Evolutionary conservation across 1,140 invertebrate genomes (phyloP), one percentile per base, ranked within the genome.

Genomic region (Liolophura sinensis): DNA sequence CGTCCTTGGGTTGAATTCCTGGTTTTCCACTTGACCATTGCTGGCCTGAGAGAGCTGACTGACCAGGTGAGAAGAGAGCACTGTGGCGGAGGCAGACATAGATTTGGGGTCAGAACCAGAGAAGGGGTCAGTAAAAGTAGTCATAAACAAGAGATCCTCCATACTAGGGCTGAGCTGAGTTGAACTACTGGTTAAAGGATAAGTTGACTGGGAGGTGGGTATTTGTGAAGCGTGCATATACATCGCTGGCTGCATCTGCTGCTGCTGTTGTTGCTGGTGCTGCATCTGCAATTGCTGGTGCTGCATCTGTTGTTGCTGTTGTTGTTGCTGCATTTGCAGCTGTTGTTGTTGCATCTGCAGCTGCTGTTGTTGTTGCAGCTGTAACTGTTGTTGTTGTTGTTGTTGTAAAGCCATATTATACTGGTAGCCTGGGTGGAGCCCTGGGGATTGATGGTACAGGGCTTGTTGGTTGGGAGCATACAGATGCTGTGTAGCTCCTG

Each of bases 211-310:
- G 31, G 31, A 40, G 31, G 31, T 40, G 31, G 31, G 31, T 40
- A 40, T 5, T 40, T 40, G 31, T 40, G 31, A 40, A 40, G 31
- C 3, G 31, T 40, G 31, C 31, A 40, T 40, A 40, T 40, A 40
- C 31, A 55, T 20, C 47, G 24, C 51, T 40, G 64, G 55, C 31
- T 61, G 63, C 60, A 64, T 57, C 46, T 56, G 40, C 58, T 75
- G 65, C 64, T 72, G 68, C 58, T 70, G 69, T 71, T 72, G 72
- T 59, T 72, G 84, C 82, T 70, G 86, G 85, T 63, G 85, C 68
- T 71, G 62, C 68, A 70, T 60, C 63, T 69, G 70, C 60, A 70
- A 69, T 60, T 73, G 68, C 51, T 52, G 48, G 22, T 63, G 31
- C 65, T 62, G 69, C 52, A 61, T 52, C 54, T 64, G 64, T 57